Evolutionary conservation across 2,113 vertebrate genomes (phyloP).

Genomic region (Cichladusa arquata): DNA sequence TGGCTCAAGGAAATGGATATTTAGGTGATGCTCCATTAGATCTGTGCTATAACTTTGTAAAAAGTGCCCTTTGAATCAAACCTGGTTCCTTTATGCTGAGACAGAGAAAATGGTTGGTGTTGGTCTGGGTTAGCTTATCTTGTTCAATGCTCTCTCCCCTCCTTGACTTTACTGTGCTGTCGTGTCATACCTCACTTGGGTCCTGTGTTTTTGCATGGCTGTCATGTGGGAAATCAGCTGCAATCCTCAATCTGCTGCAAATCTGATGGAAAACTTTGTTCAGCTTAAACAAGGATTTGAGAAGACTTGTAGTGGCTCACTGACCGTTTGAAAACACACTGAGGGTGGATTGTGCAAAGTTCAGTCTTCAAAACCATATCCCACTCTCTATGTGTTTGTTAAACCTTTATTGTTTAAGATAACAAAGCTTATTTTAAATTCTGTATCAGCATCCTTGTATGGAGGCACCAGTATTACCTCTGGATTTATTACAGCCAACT

Average conservation of each 20-base stretch:
- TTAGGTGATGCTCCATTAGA: background rate
- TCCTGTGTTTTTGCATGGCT: background rate
- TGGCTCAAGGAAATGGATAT: background rate
- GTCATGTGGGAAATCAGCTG: background rate
- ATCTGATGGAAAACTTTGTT: background rate
- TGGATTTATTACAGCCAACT: background rate
- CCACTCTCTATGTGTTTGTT: background rate
- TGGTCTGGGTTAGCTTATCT: background rate
- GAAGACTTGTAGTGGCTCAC: background rate
- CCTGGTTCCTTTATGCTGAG: background rate
- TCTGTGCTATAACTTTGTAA: background rate
- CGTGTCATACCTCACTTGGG: background rate
- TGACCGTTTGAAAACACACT: background rate
- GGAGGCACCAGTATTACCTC: background rate
- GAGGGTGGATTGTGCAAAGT: background rate
- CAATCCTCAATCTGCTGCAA: background rate
- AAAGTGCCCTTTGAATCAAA: background rate
- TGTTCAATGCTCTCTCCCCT: background rate
- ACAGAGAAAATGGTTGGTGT: background rate
- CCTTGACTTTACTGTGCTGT: background rate
- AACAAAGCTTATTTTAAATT: background rate
- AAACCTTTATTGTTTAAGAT: too few species aligned
- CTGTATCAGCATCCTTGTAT: background rate
- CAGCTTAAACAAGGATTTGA: background rate
- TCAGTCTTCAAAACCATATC: background rate